These are phyloP conservation scores for Yponomeuta malinellus DNA, from an alignment of 2,888 invertebrate genomes.

Conservation along the genomic window DNA sequence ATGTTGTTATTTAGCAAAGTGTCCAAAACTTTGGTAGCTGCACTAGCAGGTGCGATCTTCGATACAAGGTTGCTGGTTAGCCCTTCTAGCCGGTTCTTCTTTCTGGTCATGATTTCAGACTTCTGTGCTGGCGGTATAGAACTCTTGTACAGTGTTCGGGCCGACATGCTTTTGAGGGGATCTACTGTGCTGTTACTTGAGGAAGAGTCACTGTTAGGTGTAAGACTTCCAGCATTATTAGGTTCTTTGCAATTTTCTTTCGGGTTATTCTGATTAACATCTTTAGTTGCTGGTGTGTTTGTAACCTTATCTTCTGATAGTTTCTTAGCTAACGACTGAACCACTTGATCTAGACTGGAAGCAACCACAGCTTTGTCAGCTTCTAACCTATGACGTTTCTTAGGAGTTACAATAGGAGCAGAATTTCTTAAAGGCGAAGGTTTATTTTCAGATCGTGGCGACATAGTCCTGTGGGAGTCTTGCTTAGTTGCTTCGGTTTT, in stretches of 20 bases:
- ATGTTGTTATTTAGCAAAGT: conserved; percentile 69
- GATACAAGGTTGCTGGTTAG: conserved; percentile 76
- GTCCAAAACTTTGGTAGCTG: conserved; percentile 70
- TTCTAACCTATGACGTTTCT: conserved; percentile 83
- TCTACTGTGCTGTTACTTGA: conserved; percentile 40
- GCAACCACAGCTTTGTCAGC: conserved; percentile 64
- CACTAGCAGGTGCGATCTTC: conserved; percentile 72
- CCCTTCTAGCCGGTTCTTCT: conserved; percentile 79
- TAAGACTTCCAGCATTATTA: conserved; percentile 32
- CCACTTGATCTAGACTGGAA: conserved; percentile 63
- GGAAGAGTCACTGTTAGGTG: conserved; percentile 29
- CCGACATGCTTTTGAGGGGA: conserved; percentile 68
- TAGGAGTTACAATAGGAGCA: conserved; percentile 79
- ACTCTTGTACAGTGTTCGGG: conserved; percentile 66
- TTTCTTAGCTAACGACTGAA: conserved; percentile 68
- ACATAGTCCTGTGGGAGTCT: conserved; percentile 48
- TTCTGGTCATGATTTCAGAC: conserved; percentile 76
- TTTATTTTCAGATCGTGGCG: conserved; percentile 57
- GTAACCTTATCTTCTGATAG: conserved; percentile 57
- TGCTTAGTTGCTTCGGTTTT: conserved; percentile 47
- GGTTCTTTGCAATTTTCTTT: conserved; percentile 44
- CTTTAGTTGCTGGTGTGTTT: conserved; percentile 34
- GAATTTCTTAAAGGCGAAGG: conserved; percentile 52
- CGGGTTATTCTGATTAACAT: conserved; percentile 47
- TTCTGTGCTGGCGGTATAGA: conserved; percentile 67